Conservation (phyloP, 2,888 invertebrate species). For the Volucella zonaria region DNA sequence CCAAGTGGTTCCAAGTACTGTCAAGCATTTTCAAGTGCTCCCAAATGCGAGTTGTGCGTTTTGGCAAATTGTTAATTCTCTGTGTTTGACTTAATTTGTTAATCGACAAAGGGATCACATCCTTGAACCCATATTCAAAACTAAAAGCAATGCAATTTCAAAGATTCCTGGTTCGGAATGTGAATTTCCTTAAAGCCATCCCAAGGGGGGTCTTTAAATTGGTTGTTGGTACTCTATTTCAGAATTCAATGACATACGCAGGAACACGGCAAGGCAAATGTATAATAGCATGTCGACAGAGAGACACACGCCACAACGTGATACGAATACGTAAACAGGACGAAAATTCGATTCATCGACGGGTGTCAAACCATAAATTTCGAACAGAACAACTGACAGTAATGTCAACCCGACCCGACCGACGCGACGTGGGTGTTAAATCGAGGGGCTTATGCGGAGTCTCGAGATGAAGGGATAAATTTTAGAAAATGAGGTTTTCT, state of each 20-base stretch:
- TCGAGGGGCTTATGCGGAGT: constrained; percentile 4
- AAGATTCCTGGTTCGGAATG: not conserved
- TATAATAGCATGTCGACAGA: constrained; percentile 37
- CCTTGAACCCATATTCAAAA: constrained; percentile 22
- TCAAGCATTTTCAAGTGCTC: not conserved
- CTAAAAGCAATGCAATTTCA: not conserved
- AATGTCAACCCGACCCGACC: constrained; percentile 42
- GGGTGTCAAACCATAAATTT: constrained; percentile 72
- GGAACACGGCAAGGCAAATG: constrained; percentile 51
- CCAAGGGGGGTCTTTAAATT: constrained; percentile 38
- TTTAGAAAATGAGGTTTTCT: constrained; percentile 26
- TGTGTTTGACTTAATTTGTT: constrained; percentile 62
- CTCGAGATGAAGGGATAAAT: constrained; percentile 49
- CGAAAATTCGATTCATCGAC: constrained; percentile 67
- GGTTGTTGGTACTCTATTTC: constrained; percentile 22
- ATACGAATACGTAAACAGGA: constrained; percentile 57
- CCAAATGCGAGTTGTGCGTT: constrained; percentile 18
- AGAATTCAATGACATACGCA: constrained; percentile 52
- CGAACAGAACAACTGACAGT: constrained; percentile 56
- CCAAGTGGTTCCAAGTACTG: not conserved
- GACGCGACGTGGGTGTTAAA: not conserved
- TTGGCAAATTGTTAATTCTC: constrained; percentile 59
- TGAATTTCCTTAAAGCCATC: constrained; percentile 16
- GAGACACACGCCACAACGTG: constrained; percentile 50
- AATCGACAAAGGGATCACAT: constrained; percentile 59